These are phyloP conservation scores for Sthenelais limicola DNA, from an alignment of 2,888 invertebrate genomes.

Conservation along the genomic window DNA sequence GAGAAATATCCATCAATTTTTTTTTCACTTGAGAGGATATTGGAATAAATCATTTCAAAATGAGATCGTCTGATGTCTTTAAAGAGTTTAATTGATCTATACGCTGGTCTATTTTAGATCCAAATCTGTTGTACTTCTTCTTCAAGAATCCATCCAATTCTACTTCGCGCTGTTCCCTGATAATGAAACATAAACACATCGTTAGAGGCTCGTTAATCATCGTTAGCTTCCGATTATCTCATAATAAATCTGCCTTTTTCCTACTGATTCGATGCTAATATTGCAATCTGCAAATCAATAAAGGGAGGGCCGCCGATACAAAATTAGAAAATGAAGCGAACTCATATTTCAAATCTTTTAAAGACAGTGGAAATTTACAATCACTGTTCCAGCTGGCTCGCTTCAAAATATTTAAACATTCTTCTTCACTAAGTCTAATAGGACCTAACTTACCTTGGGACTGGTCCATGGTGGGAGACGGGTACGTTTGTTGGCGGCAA, in stretches of 20 bases:
- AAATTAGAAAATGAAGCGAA: too few relatives aligned
- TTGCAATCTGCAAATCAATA: background rate
- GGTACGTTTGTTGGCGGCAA: slow-evolving; percentile 67
- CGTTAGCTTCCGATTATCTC: background rate
- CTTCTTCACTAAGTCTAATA: background rate
- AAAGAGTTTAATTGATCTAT: slow-evolving; percentile 44
- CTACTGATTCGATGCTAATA: background rate
- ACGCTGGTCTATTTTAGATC: slow-evolving; percentile 60
- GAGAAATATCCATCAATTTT: too few relatives aligned
- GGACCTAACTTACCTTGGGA: slow-evolving; percentile 60
- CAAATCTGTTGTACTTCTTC: slow-evolving; percentile 68
- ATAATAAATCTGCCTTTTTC: background rate
- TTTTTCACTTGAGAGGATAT: too few relatives aligned
- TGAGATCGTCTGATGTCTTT: slow-evolving; percentile 41
- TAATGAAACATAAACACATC: slow-evolving; percentile 41
- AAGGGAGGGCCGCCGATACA: too few relatives aligned
- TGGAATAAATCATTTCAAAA: slow-evolving; percentile 42
- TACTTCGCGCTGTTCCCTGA: slow-evolving; percentile 68
- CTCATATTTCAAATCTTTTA: too few relatives aligned
- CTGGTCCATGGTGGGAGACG: slow-evolving; percentile 63
- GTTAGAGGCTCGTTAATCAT: background rate
- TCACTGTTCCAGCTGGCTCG: background rate
- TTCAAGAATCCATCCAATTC: slow-evolving; percentile 69
- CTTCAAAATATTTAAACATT: background rate
- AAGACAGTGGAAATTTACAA: too few relatives aligned